phyloP scores from a whole-genome alignment of 2,797 vertebrate species.

The Todus mexicanus region DNA sequence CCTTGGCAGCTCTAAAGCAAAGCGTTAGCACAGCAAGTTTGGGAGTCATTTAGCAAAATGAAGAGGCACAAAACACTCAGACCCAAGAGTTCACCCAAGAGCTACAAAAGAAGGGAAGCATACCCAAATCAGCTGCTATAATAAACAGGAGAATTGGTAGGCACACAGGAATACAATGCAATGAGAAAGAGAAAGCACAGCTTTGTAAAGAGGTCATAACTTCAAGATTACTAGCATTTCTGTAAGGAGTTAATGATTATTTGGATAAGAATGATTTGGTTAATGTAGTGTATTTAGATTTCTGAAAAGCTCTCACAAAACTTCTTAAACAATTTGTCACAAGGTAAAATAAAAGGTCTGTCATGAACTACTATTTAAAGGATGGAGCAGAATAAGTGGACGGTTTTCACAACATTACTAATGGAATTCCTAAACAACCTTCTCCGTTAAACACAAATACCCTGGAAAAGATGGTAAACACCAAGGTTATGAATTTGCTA shows the following conservation, averaged over 20 bases:
- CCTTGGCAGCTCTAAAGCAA: background rate
- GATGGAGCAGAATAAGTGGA: background rate
- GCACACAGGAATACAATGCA: background rate
- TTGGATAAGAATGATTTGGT: constrained; percentile 42
- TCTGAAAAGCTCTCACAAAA: constrained; percentile 6
- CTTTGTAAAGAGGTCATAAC: constrained; percentile 11
- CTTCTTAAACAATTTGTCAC: constrained; percentile 24
- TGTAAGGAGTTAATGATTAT: constrained; percentile 35
- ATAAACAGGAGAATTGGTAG: constrained; percentile 21
- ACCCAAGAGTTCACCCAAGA: background rate
- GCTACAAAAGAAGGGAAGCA: constrained; percentile 14
- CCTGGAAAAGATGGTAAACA: background rate
- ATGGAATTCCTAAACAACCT: background rate
- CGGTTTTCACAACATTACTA: background rate
- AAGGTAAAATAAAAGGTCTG: constrained; percentile 19
- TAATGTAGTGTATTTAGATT: constrained; percentile 39
- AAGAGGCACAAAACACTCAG: background rate
- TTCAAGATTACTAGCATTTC: background rate
- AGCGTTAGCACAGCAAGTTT: background rate
- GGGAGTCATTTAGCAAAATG: background rate
- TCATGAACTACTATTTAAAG: background rate
- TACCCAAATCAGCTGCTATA: constrained; percentile 23
- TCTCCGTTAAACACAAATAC: background rate
- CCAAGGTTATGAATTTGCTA: background rate
- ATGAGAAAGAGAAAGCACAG: background rate